Conservation (phyloP, 2,113 vertebrate species). For the Lamprotornis superbus region DNA sequence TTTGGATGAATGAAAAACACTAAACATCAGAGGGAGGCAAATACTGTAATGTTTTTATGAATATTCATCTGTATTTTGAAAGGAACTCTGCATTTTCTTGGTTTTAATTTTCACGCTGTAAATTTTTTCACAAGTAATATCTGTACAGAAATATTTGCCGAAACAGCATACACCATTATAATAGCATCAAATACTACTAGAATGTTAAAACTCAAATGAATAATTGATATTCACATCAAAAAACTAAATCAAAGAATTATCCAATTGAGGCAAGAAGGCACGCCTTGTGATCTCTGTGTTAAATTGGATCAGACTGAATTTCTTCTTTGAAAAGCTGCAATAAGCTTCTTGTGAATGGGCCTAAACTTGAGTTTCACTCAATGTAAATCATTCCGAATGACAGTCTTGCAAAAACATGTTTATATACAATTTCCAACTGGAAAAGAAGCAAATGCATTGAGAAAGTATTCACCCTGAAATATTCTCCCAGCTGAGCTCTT, state of each 20-base stretch:
- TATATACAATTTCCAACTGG: background rate
- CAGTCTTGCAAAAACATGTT: constrained; percentile 2
- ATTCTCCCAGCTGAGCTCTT: constrained; percentile 1
- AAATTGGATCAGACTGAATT: constrained; percentile 19
- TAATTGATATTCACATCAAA: constrained; percentile 52
- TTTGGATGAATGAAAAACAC: constrained; percentile 22
- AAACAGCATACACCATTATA: constrained; percentile 10
- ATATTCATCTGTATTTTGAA: constrained; percentile 59
- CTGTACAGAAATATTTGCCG: constrained; percentile 17
- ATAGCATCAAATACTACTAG: constrained; percentile 11
- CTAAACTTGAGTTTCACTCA: constrained; percentile 11
- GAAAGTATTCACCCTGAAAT: constrained; percentile 16
- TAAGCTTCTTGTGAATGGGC: background rate
- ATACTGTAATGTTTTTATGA: constrained; percentile 28
- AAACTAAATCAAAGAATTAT: constrained; percentile 49
- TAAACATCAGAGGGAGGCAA: constrained; percentile 49
- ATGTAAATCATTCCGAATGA: constrained; percentile 29
- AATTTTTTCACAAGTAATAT: constrained; percentile 23
- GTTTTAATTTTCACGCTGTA: constrained; percentile 13
- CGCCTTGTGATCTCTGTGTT: background rate
- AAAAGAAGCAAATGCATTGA: background rate
- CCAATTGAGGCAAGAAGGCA: constrained; percentile 10
- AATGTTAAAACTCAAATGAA: constrained; percentile 47
- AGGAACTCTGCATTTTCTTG: constrained; percentile 34
- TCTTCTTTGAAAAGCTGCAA: constrained; percentile 10